A percentile compares a stretch with the other conserved stretches of the same genome.
These are phyloP conservation scores for Erythrocercus mccallii DNA, from an alignment of 2,113 vertebrate genomes.

Conservation along the genomic window DNA sequence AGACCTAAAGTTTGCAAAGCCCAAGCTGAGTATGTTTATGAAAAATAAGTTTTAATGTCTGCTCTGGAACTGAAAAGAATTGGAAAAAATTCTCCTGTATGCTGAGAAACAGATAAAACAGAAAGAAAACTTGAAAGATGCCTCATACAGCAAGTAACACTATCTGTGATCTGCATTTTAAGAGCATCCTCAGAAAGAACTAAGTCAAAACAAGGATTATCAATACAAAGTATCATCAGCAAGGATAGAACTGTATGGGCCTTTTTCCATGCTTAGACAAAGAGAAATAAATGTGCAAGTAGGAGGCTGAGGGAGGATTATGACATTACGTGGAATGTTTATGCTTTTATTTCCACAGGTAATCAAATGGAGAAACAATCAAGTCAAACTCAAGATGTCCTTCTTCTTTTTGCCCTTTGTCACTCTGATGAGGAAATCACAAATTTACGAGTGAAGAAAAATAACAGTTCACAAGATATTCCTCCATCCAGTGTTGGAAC, in stretches of 20 bases:
- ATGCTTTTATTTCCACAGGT: not conserved
- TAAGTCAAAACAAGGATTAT: constrained; percentile 36
- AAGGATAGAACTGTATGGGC: not conserved
- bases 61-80: not conserved
- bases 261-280: not conserved
- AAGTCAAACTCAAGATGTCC: not conserved
- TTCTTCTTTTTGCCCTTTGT: not conserved
- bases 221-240: not conserved
- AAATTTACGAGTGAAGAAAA: not conserved
- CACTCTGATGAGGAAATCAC: not conserved
- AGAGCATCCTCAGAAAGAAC: not conserved
- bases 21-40: not conserved
- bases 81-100: not conserved
- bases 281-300: constrained; percentile 17
- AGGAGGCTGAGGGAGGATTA: constrained; percentile 6
- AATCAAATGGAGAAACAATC: not conserved
- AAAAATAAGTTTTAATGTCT: not conserved
- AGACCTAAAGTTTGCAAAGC: not conserved
- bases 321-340: not conserved
- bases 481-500: not conserved
- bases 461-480: not conserved
- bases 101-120: not conserved
- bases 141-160: not conserved
- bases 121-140: constrained; percentile 4
- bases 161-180: constrained; percentile 25